These are phyloP conservation scores for Microtus pennsylvanicus DNA, from an alignment of 2,113 vertebrate genomes.

Conservation along the genomic window DNA sequence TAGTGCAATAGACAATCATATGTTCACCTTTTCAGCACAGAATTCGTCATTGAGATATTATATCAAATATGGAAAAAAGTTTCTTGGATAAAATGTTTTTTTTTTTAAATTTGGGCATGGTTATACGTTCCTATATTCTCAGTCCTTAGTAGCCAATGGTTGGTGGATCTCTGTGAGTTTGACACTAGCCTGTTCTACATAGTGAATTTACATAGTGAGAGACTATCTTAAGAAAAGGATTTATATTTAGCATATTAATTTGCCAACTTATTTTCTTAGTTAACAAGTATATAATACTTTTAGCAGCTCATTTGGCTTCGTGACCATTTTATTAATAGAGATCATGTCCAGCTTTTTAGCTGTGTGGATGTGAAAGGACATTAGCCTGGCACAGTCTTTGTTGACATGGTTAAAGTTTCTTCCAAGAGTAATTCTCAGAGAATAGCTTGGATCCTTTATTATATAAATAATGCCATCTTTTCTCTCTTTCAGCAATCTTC, in stretches of 20 bases:
- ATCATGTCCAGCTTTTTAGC: background rate
- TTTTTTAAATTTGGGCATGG: background rate
- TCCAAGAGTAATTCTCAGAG: background rate
- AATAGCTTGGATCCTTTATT: slow-evolving; percentile 11
- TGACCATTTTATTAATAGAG: slow-evolving; percentile 16
- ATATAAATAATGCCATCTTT: slow-evolving; percentile 15
- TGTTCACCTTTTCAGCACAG: background rate
- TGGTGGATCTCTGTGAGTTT: background rate
- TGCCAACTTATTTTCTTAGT: slow-evolving; percentile 27
- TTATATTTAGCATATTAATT: slow-evolving; percentile 50
- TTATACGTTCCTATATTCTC: background rate
- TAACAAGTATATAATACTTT: slow-evolving; percentile 28
- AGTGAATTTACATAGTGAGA: background rate
- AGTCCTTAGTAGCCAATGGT: background rate
- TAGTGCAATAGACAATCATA: slow-evolving; percentile 1
- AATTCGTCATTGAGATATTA: slow-evolving; percentile 48
- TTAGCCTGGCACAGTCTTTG: background rate
- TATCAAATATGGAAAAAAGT: slow-evolving; percentile 50
- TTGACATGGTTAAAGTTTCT: background rate
- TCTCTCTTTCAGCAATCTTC: background rate
- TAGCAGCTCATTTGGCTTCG: background rate
- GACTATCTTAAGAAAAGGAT: background rate
- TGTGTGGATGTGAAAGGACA: background rate
- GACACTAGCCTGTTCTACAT: background rate
- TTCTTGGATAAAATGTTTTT: background rate